Base-by-base conservation (phyloP, 2,113 vertebrate species). In the Anoura caudifer region DNA sequence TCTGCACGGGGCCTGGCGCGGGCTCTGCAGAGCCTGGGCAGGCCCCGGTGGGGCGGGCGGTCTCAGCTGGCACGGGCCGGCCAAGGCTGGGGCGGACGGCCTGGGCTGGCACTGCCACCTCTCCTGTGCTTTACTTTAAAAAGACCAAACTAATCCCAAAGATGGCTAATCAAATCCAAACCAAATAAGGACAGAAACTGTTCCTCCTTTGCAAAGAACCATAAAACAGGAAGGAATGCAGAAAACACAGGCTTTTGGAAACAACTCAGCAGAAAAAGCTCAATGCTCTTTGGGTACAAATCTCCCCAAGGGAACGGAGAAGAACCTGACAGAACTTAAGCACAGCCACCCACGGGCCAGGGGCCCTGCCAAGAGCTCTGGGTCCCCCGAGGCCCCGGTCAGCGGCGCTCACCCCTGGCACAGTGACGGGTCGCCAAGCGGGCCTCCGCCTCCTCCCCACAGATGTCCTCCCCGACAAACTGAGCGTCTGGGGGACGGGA, bases 171-270 rank as follows among this genome's bases (percentile, higher is more conserved):
- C 95, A 97, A 95, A 93, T 93, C 83, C 94, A 97, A 95, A 95
- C 95, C 94, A 96, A 97, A 94, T 94, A 97, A 95, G 97, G 96
- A 95, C 93, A 96, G 89, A 97, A 97, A 97, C 47, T 87, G 85
- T 95, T 95, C 80, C 45, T 97, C 61, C 69, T 97, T 96, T 50
- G 38, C 94, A 83, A 56, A 80, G 95, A 97, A 96, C 95, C 92
- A 96, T 97, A 94, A 96, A 95, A 85, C 47, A 95, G 95, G 97
- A 97, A 97, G 96, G 97, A 98, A 97, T 97, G 93, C 93, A 98
- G 93, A 96, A 97, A 97, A 94, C 95, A 97, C 90, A 95, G 33
- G 95, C 77, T 91, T 97, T 92, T 91, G 93, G 92, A 82, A 95
- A 95, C 93, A 93, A 96, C 83, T 89, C 92, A 97, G 93, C 72